Percentiles rank a stretch among this genome's conserved stretches.
Evolutionary conservation across 2,113 vertebrate species (phyloP).

Genomic region (Coturnix japonica): DNA sequence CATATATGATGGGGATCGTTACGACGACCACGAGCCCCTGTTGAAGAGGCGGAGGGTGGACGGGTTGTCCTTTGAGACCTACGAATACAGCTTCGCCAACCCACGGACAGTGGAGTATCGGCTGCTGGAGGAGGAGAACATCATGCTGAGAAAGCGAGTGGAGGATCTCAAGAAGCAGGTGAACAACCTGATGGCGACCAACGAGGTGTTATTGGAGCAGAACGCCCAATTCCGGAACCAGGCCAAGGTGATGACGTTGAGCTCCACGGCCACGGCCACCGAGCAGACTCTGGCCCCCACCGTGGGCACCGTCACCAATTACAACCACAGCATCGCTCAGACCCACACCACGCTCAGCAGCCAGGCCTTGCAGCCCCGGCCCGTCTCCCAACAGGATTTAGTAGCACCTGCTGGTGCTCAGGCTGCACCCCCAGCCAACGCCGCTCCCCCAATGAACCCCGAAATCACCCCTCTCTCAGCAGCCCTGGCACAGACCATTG

Average conservation of each 20-base stretch:
- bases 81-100: conserved; percentile 83
- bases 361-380: conserved; percentile 91
- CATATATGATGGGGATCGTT: conserved; percentile 86
- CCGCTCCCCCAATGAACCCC: conserved; percentile 89
- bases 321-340: conserved; percentile 97
- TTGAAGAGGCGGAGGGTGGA: conserved; percentile 89
- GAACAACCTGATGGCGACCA: conserved; percentile 92
- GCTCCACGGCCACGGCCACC: conserved; percentile 86
- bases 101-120: conserved; percentile 88
- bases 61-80: conserved; percentile 88
- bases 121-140: conserved; percentile 94
- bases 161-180: conserved; percentile 97
- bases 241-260: conserved; percentile 94
- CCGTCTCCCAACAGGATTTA: conserved; percentile 92
- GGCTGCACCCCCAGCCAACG: conserved; percentile 82
- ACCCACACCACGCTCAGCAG: conserved; percentile 98
- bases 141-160: conserved; percentile 90
- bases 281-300: conserved; percentile 91
- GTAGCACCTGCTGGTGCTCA: conserved; percentile 86
- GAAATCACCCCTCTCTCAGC: conserved; percentile 94
- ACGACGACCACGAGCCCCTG: conserved; percentile 86
- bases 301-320: conserved; percentile 91
- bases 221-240: conserved; percentile 97
- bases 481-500: conserved; percentile 93
- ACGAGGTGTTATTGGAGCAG: conserved; percentile 96